Evolutionary conservation across 2,888 invertebrate genomes (phyloP).

Genomic region (Drosophila pegasa): DNA sequence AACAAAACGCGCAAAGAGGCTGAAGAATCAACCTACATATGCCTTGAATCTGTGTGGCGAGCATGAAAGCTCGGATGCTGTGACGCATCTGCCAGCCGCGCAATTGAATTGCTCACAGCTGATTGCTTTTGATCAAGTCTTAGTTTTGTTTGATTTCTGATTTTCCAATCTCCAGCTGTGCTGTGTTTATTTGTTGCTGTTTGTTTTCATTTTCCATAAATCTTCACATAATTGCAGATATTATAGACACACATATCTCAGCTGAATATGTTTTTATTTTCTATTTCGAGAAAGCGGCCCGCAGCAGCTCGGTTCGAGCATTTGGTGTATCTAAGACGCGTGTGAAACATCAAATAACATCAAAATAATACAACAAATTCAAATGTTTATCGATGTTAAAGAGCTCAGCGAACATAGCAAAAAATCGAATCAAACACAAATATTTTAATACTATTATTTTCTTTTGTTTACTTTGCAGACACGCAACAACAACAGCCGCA

Average conservation of each 20-base stretch:
- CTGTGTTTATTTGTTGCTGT: slow-evolving; percentile 14
- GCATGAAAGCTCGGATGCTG: slow-evolving; percentile 17
- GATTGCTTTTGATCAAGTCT: slow-evolving; percentile 58
- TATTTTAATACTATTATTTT: slow-evolving; percentile 42
- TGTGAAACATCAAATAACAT: slow-evolving; percentile 65
- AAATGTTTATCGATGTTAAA: slow-evolving; percentile 44
- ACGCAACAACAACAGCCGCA: slow-evolving; percentile 42
- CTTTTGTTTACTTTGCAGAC: slow-evolving; percentile 43
- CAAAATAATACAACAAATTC: slow-evolving; percentile 10
- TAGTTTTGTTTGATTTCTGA: slow-evolving; percentile 27
- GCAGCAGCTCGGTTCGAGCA: slow-evolving; percentile 15
- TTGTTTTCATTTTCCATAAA: slow-evolving; percentile 44
- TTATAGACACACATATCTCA: slow-evolving; percentile 28
- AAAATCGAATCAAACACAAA: neutral
- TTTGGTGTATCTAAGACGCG: slow-evolving; percentile 44
- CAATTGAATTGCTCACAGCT: slow-evolving; percentile 38
- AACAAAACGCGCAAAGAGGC: slow-evolving; percentile 11
- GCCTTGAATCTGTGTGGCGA: slow-evolving; percentile 20
- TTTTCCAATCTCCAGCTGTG: slow-evolving; percentile 43
- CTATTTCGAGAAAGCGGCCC: slow-evolving; percentile 54
- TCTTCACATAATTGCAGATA: slow-evolving; percentile 48
- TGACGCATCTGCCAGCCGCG: slow-evolving; percentile 44
- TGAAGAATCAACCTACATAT: slow-evolving; percentile 42
- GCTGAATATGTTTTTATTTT: slow-evolving; percentile 55
- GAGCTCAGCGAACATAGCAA: slow-evolving; percentile 24